Conservation (phyloP, 2,113 vertebrate species). For the Murina feae region DNA sequence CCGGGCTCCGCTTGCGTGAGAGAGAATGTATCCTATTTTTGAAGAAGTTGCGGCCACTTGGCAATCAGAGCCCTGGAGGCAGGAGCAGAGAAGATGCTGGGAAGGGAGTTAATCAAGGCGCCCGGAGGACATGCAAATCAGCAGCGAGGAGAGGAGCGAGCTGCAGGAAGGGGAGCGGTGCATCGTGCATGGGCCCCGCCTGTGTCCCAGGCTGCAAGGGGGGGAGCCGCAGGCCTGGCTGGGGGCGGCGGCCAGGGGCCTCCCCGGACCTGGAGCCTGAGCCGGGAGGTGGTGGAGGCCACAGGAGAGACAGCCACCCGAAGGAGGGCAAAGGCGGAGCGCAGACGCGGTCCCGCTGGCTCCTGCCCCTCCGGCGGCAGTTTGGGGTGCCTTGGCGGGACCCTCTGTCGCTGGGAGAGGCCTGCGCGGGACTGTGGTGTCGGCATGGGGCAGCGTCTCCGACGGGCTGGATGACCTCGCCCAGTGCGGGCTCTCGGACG, state of each 20-base stretch:
- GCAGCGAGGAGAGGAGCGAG: too few species aligned
- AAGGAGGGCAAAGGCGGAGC: fast-evolving
- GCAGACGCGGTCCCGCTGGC: fast-evolving
- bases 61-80: conserved; percentile 28
- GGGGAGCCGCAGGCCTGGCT: neutral
- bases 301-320: too few species aligned
- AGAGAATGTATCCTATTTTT: neutral
- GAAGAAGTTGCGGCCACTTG: conserved; percentile 14
- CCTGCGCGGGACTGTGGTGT: neutral
- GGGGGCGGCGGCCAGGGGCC: neutral
- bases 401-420: neutral
- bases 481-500: fast-evolving
- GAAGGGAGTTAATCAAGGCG: conserved; percentile 42
- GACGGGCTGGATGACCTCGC: fast-evolving
- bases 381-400: neutral
- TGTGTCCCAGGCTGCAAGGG: neutral
- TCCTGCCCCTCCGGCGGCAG: neutral
- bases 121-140: conserved; percentile 45
- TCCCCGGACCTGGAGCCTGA: fast-evolving
- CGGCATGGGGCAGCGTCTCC: neutral
- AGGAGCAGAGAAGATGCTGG: neutral
- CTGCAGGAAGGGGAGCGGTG: too few species aligned
- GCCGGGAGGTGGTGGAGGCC: neutral
- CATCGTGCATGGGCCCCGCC: too few species aligned
- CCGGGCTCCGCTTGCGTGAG: neutral